Evolutionary conservation across 2,888 invertebrate genomes (phyloP).

Genomic region (Thera obeliscata): DNA sequence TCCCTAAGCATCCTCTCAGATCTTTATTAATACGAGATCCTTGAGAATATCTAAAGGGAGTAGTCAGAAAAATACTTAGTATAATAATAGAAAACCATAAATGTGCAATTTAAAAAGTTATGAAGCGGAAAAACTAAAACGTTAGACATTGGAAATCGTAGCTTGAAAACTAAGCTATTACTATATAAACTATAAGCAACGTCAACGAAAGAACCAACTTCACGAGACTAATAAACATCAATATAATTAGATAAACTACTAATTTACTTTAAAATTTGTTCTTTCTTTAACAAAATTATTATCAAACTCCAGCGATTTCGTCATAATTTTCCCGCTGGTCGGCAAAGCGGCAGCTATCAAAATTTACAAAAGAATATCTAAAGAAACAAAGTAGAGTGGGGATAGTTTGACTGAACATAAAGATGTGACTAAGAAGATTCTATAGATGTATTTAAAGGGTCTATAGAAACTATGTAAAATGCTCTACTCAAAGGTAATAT

Average conservation of each 20-base stretch:
- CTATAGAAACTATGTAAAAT: conserved; percentile 29
- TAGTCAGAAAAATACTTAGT: conserved; percentile 19
- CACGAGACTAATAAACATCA: background rate
- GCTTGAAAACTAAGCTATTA: conserved; percentile 66
- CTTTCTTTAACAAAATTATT: conserved; percentile 50
- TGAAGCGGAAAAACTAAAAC: conserved; percentile 38
- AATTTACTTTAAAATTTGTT: conserved; percentile 31
- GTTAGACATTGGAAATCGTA: conserved; percentile 47
- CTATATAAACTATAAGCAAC: conserved; percentile 68
- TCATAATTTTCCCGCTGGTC: conserved; percentile 67
- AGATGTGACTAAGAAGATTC: conserved; percentile 31
- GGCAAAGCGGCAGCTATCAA: conserved; percentile 72
- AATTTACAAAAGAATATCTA: conserved; percentile 57
- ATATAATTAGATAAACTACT: background rate
- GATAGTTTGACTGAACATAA: conserved; percentile 40
- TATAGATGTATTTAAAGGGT: conserved; percentile 34
- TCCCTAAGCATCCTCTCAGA: background rate
- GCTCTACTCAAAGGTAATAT: conserved; percentile 18
- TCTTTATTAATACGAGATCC: background rate
- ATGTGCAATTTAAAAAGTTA: conserved; percentile 34
- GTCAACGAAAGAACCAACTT: conserved; percentile 54
- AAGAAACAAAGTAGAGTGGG: conserved; percentile 48
- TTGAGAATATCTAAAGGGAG: background rate
- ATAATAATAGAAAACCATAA: conserved; percentile 26
- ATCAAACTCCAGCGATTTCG: conserved; percentile 65